These are phyloP conservation scores for Gobio occitaniae DNA, from an alignment of 2,797 vertebrate species.

Conservation along the genomic window DNA sequence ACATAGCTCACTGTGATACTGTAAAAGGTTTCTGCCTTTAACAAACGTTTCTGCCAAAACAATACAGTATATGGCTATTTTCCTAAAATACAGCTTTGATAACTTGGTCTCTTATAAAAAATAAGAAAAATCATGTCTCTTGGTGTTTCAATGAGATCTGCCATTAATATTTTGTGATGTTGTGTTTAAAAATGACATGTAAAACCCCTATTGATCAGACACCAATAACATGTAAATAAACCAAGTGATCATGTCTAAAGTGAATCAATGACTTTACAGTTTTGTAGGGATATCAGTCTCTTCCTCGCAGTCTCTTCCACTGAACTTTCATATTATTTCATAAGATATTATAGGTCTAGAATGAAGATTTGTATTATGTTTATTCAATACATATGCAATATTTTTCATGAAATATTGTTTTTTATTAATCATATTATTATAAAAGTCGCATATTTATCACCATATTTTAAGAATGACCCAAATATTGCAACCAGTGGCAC, in stretches of 20 bases:
- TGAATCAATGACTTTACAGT: background rate
- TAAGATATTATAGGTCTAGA: background rate
- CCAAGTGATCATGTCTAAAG: background rate
- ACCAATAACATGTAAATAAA: background rate
- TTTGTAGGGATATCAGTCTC: background rate
- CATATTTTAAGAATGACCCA: background rate
- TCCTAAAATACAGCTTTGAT: background rate
- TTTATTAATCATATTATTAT: background rate
- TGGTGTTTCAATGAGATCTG: background rate
- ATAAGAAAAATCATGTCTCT: background rate
- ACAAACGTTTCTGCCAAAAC: background rate
- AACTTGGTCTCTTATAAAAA: background rate
- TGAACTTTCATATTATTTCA: background rate
- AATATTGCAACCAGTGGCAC: background rate
- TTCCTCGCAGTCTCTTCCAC: background rate
- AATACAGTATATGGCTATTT: background rate
- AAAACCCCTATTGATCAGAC: background rate
- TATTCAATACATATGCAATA: too few species aligned
- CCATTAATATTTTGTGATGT: background rate
- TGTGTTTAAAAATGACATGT: background rate
- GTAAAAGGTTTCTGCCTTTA: background rate
- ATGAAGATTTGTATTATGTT: background rate
- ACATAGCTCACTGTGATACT: background rate
- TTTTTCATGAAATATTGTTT: background rate
- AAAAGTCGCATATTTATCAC: background rate